These are phyloP conservation scores for Rhinopomastus cyanomelas DNA, from an alignment of 2,113 vertebrate genomes.

Conservation along the genomic window DNA sequence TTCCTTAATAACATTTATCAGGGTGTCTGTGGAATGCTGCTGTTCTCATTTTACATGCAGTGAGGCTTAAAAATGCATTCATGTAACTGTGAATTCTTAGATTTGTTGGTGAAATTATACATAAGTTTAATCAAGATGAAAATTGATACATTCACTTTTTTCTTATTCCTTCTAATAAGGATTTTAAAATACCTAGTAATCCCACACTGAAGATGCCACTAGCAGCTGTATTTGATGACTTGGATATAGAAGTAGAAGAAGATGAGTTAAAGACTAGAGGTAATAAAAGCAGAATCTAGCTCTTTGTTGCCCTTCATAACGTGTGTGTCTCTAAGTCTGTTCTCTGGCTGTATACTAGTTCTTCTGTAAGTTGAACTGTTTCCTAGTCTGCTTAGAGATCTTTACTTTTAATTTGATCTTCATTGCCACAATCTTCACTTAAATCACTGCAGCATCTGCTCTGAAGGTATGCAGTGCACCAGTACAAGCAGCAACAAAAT, in stretches of 20 bases:
- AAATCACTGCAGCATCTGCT: not conserved
- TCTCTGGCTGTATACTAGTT: not conserved
- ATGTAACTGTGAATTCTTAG: not conserved
- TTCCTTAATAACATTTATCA: not conserved
- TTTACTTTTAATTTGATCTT: not conserved
- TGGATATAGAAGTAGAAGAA: conserved; percentile 93
- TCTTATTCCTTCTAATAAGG: conserved; percentile 65
- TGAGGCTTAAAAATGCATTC: not conserved
- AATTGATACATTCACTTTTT: not conserved
- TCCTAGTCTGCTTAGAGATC: not conserved
- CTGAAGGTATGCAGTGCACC: not conserved
- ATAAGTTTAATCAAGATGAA: not conserved
- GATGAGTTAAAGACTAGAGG: conserved; percentile 91
- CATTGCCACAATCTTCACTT: not conserved
- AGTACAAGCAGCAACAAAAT: not conserved
- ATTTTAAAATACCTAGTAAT: conserved; percentile 82
- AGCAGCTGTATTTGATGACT: conserved; percentile 86
- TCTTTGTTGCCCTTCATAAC: not conserved
- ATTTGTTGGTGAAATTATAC: not conserved
- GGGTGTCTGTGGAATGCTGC: not conserved
- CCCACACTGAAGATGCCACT: conserved; percentile 86
- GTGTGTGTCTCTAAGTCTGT: not conserved
- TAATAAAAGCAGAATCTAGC: conserved; percentile 41
- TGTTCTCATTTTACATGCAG: not conserved
- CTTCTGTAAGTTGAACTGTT: not conserved